Evolutionary conservation across 2,797 vertebrate genomes (phyloP).

Genomic region (Oreochromis mossambicus): DNA sequence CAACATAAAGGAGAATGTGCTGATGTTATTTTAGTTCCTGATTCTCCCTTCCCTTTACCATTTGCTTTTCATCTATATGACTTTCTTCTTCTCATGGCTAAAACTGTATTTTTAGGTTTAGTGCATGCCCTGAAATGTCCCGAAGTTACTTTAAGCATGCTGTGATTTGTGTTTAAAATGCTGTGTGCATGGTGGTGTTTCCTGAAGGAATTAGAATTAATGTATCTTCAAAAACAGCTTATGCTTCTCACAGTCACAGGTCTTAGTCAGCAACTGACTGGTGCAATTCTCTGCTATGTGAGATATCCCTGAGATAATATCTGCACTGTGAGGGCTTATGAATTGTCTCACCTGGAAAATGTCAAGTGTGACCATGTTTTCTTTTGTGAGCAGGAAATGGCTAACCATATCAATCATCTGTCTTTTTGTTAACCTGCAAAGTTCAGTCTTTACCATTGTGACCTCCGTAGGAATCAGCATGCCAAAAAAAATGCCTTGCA

Average conservation of each 20-base stretch:
- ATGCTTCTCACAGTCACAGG: slow-evolving; percentile 5
- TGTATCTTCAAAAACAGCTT: slow-evolving; percentile 38
- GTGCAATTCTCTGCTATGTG: slow-evolving; percentile 1
- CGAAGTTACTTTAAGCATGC: not conserved
- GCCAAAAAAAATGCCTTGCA: not conserved
- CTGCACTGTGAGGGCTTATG: not conserved
- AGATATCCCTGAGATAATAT: slow-evolving; percentile 32
- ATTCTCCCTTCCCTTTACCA: not conserved
- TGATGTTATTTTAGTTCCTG: not conserved
- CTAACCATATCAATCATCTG: not conserved
- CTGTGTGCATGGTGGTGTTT: slow-evolving; percentile 19
- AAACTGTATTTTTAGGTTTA: not conserved
- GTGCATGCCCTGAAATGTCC: not conserved
- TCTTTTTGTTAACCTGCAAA: not conserved
- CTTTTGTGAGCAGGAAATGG: slow-evolving; percentile 26
- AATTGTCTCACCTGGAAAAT: slow-evolving; percentile 44
- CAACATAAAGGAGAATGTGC: not conserved
- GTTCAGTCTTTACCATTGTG: not conserved
- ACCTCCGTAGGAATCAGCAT: not conserved
- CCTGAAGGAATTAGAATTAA: slow-evolving; percentile 39
- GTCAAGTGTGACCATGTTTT: slow-evolving; percentile 25
- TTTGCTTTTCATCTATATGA: not conserved
- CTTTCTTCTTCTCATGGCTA: not conserved
- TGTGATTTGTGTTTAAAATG: slow-evolving; percentile 27
- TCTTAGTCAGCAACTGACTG: slow-evolving; percentile 41